Evolutionary conservation across 1,140 invertebrate species (phyloP), one percentile per base, ranked within the genome.

Genomic region (Phymastichus coffea): DNA sequence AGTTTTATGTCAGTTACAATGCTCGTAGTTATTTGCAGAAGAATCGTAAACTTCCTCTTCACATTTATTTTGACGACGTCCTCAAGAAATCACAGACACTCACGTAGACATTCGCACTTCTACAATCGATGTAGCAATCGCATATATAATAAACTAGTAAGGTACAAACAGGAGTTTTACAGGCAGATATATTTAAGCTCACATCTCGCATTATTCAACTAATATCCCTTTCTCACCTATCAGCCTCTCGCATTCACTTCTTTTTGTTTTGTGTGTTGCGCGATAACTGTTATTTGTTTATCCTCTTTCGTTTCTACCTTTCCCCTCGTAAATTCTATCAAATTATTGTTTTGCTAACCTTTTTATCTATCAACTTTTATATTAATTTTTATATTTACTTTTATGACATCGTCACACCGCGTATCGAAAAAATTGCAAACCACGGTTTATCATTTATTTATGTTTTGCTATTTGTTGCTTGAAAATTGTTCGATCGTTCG

Each of bases 131-230:
- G 65, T 54, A 44, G 63, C 40, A 35, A 62, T 66, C 57, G 43
- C 62, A 48, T 66, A 33, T 33, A 33, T 33, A 63, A 66, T 66
- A 71, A 69, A 71, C 66, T 70, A 70, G 40, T 69, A 71, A 73
- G 65, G 62, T 75, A 74, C 68, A 74, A 74, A 74, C 65, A 72
- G 63, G 65, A 70, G 62, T 67, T 68, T 70, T 67, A 65, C 64
- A 70, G 57, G 66, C 66, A 61, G 61, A 63, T 70, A 64, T 43
- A 54, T 58, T 69, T 71, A 75, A 75, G 70, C 71, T 73, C 72
- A 68, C 66, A 52, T 71, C 61, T 68, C 23, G 38, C 17, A 35
- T 22, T 49, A 47, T 26, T 28, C 44, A 30, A 30, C 25, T 56
- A 37, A 25, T 47, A 15, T 23, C 17, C 26, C 33, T 30, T 14